Percentiles rank a stretch among this genome's conserved stretches.
Evolutionary conservation across 2,113 vertebrate species (phyloP).

Genomic region (Ceyx margarethae): DNA sequence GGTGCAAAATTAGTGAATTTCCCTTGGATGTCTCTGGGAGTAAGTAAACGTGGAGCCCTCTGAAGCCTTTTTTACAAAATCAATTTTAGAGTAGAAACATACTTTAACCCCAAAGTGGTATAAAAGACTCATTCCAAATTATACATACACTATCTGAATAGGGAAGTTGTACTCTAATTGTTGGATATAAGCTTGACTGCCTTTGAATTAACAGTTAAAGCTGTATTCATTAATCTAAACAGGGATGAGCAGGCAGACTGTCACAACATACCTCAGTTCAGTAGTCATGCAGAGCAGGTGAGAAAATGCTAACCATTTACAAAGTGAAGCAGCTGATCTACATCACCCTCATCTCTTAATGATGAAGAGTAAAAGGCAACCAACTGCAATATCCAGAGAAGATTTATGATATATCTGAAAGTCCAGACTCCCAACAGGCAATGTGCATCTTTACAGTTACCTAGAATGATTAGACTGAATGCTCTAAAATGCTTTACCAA

Average conservation of each 20-base stretch:
- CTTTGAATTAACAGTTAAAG: slow-evolving; percentile 78
- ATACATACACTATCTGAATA: slow-evolving; percentile 41
- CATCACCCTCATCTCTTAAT: slow-evolving; percentile 15
- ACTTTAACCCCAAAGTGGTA: slow-evolving; percentile 13
- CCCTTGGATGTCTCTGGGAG: background rate
- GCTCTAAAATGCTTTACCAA: slow-evolving; percentile 50
- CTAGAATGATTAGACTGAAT: slow-evolving; percentile 60
- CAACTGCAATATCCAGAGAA: background rate
- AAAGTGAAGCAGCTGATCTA: slow-evolving; percentile 52
- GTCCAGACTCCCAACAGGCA: slow-evolving; percentile 2
- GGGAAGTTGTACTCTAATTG: slow-evolving; percentile 75
- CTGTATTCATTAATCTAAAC: slow-evolving; percentile 79
- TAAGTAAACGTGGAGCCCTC: background rate
- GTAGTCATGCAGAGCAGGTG: slow-evolving; percentile 72
- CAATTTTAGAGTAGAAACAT: background rate
- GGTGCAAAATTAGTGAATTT: background rate
- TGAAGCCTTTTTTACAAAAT: background rate
- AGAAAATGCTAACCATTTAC: slow-evolving; percentile 39
- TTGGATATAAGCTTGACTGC: slow-evolving; percentile 78
- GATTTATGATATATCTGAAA: slow-evolving; percentile 30
- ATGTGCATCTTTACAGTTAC: background rate
- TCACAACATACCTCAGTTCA: slow-evolving; percentile 78
- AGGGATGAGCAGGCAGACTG: slow-evolving; percentile 69
- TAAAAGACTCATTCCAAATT: slow-evolving; percentile 21
- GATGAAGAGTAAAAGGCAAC: slow-evolving; percentile 31